These are phyloP conservation scores for Nyctereutes procyonoides DNA, from an alignment of 2,113 vertebrate genomes.

Conservation along the genomic window DNA sequence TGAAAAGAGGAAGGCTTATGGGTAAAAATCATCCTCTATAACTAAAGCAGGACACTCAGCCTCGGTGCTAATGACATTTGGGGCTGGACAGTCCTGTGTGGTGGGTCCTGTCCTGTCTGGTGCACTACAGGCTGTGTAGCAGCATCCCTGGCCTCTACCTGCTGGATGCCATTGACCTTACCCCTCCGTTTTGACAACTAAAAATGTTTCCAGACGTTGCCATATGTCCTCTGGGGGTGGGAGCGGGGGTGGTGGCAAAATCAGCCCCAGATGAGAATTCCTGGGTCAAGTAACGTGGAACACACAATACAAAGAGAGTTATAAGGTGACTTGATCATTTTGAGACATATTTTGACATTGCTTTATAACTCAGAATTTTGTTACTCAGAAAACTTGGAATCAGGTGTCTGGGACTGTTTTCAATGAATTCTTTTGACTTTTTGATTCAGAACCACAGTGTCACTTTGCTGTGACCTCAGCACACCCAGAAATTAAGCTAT, in stretches of 20 bases:
- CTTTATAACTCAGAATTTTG: not conserved
- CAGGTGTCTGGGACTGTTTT: accelerated
- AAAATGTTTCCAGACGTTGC: not conserved
- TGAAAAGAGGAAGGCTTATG: not conserved
- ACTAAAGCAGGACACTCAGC: accelerated
- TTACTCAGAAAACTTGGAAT: not conserved
- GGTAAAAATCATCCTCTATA: accelerated
- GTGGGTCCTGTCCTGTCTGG: accelerated
- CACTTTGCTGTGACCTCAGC: not conserved
- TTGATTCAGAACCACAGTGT: not conserved
- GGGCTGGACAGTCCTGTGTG: not conserved
- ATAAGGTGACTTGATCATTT: too few relatives aligned
- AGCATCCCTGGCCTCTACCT: not conserved
- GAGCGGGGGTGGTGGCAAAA: not conserved
- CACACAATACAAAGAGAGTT: not conserved
- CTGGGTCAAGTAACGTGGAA: not conserved
- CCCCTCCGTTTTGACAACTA: too few relatives aligned
- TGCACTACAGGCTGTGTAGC: accelerated
- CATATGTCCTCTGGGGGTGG: not conserved
- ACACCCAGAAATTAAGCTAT: not conserved
- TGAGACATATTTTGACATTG: not conserved
- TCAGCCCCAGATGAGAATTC: not conserved
- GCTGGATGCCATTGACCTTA: not conserved
- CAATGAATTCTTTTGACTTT: not conserved
- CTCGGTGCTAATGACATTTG: accelerated